These are phyloP conservation scores for Fragum sueziense DNA, from an alignment of 2,888 invertebrate species.

Conservation along the genomic window DNA sequence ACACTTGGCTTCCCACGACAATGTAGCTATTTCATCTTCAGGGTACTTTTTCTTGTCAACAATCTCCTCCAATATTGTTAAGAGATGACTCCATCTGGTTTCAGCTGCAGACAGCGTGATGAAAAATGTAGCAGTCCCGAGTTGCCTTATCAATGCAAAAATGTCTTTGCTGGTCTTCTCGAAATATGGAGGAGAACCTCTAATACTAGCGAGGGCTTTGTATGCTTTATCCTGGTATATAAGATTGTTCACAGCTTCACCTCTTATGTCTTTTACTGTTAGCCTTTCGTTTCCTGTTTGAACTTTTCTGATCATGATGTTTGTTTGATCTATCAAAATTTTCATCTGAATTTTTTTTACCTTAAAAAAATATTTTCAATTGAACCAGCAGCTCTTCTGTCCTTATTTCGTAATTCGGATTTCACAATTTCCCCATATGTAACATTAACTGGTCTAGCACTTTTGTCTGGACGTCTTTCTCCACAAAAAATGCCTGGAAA, in stretches of 20 bases:
- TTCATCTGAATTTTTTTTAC: constrained; percentile 24
- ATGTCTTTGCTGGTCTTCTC: not conserved
- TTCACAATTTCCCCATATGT: constrained; percentile 28
- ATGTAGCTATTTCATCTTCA: constrained; percentile 5
- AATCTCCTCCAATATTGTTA: not conserved
- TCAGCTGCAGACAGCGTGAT: constrained; percentile 10
- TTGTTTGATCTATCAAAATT: constrained; percentile 29
- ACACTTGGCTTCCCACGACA: constrained; percentile 28
- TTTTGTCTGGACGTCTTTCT: constrained; percentile 27
- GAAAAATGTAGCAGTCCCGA: constrained; percentile 4
- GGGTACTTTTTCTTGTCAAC: constrained; percentile 5
- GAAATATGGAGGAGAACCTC: constrained; percentile 13
- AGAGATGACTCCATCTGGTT: not conserved
- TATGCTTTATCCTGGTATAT: not conserved
- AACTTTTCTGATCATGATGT: constrained; percentile 34
- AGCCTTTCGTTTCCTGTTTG: constrained; percentile 13
- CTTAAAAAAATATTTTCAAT: constrained; percentile 18
- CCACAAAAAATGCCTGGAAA: constrained; percentile 57
- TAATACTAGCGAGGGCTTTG: not conserved
- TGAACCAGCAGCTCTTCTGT: not conserved
- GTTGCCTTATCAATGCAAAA: constrained; percentile 4
- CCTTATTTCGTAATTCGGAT: constrained; percentile 17
- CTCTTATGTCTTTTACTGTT: constrained; percentile 24
- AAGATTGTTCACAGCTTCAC: not conserved
- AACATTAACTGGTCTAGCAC: constrained; percentile 23